A percentile compares a stretch with the other conserved stretches of the same genome.
These are phyloP conservation scores for Alca torda DNA, from an alignment of 2,797 vertebrate genomes.

Conservation along the genomic window DNA sequence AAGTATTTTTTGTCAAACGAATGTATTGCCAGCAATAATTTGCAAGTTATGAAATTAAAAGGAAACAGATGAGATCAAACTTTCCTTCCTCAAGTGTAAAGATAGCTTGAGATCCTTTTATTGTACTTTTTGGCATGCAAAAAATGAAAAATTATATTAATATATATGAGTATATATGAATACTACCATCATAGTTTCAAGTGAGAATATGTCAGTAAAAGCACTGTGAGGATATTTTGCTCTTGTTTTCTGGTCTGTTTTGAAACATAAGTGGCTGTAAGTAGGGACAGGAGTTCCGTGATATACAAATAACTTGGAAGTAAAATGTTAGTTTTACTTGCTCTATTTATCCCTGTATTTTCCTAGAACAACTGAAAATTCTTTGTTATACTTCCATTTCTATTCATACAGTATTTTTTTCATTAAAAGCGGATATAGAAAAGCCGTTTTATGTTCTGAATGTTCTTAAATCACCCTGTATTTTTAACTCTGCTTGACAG, in stretches of 20 bases:
- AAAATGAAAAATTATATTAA: background rate
- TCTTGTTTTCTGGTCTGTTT: conserved; percentile 11
- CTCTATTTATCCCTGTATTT: conserved; percentile 52
- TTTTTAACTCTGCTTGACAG: conserved; percentile 5
- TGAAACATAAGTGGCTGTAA: conserved; percentile 14
- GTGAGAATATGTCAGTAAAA: background rate
- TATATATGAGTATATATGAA: background rate
- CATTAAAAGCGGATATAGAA: conserved; percentile 72
- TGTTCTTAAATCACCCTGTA: background rate
- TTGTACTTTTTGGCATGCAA: background rate
- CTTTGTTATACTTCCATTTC: conserved; percentile 73
- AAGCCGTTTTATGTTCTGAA: conserved; percentile 3
- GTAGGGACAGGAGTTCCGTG: background rate
- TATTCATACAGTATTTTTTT: conserved; percentile 75
- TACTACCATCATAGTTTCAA: background rate
- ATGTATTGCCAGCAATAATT: background rate
- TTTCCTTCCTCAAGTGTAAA: background rate
- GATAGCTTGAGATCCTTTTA: background rate
- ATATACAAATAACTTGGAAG: background rate
- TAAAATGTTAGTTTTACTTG: conserved; percentile 19
- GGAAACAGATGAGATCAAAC: background rate
- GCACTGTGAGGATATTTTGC: background rate
- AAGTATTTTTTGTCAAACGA: background rate
- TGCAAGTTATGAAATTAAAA: background rate
- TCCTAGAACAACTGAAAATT: conserved; percentile 33